Percentiles rank a stretch among this genome's conserved stretches.
phyloP scores from a whole-genome alignment of 2,888 invertebrate species.

The Amiota mariae region DNA sequence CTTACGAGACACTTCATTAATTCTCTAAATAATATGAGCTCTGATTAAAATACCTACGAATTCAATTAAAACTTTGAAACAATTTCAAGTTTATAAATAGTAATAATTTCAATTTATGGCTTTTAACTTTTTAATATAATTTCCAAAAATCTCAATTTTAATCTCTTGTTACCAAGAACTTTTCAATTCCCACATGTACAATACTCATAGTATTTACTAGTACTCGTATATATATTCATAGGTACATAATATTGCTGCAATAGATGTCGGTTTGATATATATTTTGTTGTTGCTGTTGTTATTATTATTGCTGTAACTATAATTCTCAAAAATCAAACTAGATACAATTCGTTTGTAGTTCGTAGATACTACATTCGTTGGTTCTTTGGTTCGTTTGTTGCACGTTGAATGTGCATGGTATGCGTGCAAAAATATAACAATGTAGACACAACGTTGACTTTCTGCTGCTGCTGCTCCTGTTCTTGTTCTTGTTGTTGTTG shows the following conservation, averaged over 20 bases:
- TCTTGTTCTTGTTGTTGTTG: neutral
- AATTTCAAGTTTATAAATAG: too few species aligned
- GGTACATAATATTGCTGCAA: neutral
- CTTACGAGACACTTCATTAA: too few species aligned
- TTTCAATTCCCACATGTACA: conserved; percentile 6
- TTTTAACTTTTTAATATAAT: neutral
- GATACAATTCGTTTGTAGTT: neutral
- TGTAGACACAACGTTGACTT: neutral
- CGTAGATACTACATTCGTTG: neutral
- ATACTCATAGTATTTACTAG: too few species aligned
- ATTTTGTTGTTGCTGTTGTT: neutral
- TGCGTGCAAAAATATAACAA: conserved; percentile 16
- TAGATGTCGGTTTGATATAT: neutral
- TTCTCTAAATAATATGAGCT: too few species aligned
- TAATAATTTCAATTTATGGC: too few species aligned
- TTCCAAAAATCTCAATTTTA: neutral
- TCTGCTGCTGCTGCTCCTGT: neutral
- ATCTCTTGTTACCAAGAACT: neutral
- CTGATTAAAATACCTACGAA: too few species aligned
- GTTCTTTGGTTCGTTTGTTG: conserved; percentile 4
- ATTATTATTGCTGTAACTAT: neutral
- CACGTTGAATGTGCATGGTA: neutral
- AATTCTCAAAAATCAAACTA: neutral
- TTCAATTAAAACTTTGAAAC: too few species aligned
- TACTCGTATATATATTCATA: too few species aligned